Conservation (phyloP, 2,113 vertebrate species). For the Procavia capensis region DNA sequence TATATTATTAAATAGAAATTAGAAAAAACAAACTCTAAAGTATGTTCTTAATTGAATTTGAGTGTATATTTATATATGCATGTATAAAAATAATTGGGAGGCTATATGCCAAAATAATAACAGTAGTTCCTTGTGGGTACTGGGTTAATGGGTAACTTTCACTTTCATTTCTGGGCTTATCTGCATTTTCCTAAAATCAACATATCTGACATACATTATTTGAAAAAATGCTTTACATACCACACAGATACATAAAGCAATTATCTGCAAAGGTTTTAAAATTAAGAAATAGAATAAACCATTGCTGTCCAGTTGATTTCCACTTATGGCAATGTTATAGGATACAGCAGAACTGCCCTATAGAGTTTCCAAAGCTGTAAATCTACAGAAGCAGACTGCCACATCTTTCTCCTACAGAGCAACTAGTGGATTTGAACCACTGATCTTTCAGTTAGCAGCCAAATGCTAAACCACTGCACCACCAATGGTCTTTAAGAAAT, state of each 20-base stretch:
- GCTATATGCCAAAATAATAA: slow-evolving; percentile 18
- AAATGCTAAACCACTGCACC: not conserved
- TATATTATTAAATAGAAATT: slow-evolving; percentile 1
- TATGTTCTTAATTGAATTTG: slow-evolving; percentile 32
- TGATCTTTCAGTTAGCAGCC: not conserved
- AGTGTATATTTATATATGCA: slow-evolving; percentile 14
- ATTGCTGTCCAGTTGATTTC: not conserved
- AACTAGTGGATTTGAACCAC: not conserved
- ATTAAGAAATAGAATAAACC: slow-evolving; percentile 45
- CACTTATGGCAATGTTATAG: not conserved
- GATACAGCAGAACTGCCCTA: not conserved
- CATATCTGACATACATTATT: not conserved
- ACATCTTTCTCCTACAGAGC: not conserved
- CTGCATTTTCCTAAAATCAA: slow-evolving; percentile 35
- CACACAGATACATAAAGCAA: not conserved
- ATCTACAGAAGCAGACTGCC: not conserved
- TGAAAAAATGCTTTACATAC: not conserved
- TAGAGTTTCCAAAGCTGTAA: not conserved
- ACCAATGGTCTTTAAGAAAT: not conserved
- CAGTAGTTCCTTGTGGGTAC: not conserved
- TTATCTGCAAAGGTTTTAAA: slow-evolving; percentile 53
- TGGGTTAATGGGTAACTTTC: not conserved
- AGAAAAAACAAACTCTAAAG: slow-evolving; percentile 20
- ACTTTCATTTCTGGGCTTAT: slow-evolving; percentile 8
- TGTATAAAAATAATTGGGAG: slow-evolving; percentile 38